Evolutionary conservation across 2,888 invertebrate genomes (phyloP).

Genomic region (Vannuccia rotundouncinata): DNA sequence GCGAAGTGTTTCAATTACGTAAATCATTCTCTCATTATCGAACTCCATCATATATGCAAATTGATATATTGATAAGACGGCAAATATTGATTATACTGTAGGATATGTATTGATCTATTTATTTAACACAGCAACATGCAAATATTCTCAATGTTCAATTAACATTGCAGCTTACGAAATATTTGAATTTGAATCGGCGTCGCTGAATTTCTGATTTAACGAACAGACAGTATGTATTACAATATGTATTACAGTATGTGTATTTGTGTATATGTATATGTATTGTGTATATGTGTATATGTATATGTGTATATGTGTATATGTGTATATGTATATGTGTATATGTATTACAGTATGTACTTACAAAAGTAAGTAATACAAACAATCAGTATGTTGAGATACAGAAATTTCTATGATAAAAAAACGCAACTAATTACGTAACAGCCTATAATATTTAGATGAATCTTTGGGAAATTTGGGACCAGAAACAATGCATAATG

Average conservation of each 20-base stretch:
- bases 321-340: too few species aligned
- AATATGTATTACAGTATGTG: too few species aligned
- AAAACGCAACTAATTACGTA: conserved; percentile 21
- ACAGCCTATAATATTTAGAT: conserved; percentile 26
- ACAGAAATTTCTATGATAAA: conserved; percentile 26
- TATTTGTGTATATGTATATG: too few species aligned
- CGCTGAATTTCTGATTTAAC: conserved; percentile 22
- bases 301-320: too few species aligned
- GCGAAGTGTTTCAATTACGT: conserved; percentile 30
- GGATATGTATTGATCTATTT: conserved; percentile 23
- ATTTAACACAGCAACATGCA: conserved; percentile 24
- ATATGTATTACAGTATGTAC: too few species aligned
- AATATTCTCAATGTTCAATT: conserved; percentile 24
- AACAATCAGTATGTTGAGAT: conserved; percentile 13
- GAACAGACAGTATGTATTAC: conserved; percentile 21
- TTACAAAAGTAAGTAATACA: too few species aligned
- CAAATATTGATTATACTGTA: conserved; percentile 25
- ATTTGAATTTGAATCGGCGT: conserved; percentile 15
- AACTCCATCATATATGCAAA: conserved; percentile 26
- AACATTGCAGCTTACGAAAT: conserved; percentile 26
- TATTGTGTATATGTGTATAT: too few species aligned
- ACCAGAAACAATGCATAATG: too few species aligned
- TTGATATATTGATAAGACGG: conserved; percentile 26
- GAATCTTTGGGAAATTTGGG: too few species aligned
- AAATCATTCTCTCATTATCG: conserved; percentile 26